These are phyloP conservation scores for Adelognathus sp. DNA, from an alignment of 2,888 invertebrate species.

Conservation along the genomic window DNA sequence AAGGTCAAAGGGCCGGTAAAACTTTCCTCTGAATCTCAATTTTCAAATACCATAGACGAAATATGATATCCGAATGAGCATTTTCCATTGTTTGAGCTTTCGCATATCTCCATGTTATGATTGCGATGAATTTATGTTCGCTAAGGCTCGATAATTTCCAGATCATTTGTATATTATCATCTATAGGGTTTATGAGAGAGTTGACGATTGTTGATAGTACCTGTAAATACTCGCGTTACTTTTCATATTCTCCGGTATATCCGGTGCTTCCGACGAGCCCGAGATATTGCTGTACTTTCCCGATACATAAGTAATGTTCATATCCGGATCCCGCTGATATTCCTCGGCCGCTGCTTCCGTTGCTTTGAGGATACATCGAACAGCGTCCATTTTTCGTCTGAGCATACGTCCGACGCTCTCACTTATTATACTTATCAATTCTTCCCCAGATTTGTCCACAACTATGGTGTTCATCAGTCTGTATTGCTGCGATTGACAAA, in stretches of 20 bases:
- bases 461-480: conserved; percentile 90
- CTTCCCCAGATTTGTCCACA: conserved; percentile 89
- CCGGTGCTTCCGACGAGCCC: conserved; percentile 51
- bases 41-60: too few species aligned
- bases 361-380: conserved; percentile 89
- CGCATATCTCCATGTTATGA: too few species aligned
- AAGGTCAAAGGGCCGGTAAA: too few species aligned
- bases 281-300: conserved; percentile 88
- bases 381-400: conserved; percentile 94
- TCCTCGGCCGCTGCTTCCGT: conserved; percentile 88
- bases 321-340: conserved; percentile 78
- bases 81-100: too few species aligned
- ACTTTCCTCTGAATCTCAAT: too few species aligned
- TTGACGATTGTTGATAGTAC: conserved; percentile 21
- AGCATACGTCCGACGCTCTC: conserved; percentile 93
- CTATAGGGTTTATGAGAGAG: not conserved
- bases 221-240: conserved; percentile 70
- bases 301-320: conserved; percentile 87
- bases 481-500: conserved; percentile 85
- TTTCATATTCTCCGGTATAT: conserved; percentile 72
- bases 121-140: too few species aligned
- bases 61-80: too few species aligned
- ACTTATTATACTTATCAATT: conserved; percentile 90
- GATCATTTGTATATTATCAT: not conserved
- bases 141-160: too few species aligned